phyloP scores from a whole-genome alignment of 2,888 invertebrate species.

The Troides oblongomaculatus region DNA sequence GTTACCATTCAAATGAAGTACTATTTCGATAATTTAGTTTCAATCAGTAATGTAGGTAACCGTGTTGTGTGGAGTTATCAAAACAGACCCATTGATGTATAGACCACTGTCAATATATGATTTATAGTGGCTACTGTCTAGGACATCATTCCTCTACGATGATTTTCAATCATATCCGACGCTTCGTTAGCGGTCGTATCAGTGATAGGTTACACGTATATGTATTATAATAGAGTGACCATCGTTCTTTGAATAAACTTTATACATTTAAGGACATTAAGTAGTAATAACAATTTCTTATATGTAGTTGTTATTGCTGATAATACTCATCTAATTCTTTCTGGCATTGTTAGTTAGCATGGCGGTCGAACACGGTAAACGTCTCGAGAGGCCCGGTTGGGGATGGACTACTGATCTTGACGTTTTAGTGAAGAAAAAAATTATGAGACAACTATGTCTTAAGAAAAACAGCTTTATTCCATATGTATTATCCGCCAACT shows the following conservation, averaged over 20 bases:
- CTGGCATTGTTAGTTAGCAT: too few relatives aligned
- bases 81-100: slow-evolving; percentile 77
- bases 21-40: slow-evolving; percentile 7
- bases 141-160: slow-evolving; percentile 75
- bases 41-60: slow-evolving; percentile 37
- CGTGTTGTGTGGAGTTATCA: slow-evolving; percentile 71
- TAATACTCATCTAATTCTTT: too few relatives aligned
- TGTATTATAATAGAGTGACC: slow-evolving; percentile 49
- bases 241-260: slow-evolving; percentile 17
- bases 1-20: slow-evolving; percentile 6
- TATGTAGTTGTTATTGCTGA: too few relatives aligned
- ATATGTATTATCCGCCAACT: too few relatives aligned
- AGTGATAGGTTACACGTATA: slow-evolving; percentile 47
- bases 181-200: slow-evolving; percentile 75
- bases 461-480: too few relatives aligned
- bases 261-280: not conserved
- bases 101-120: slow-evolving; percentile 72
- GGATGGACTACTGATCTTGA: too few relatives aligned
- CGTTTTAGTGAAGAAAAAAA: too few relatives aligned
- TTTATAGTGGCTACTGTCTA: slow-evolving; percentile 78
- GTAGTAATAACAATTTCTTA: too few relatives aligned
- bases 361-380: too few relatives aligned
- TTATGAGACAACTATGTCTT: too few relatives aligned
- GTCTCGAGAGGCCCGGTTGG: too few relatives aligned
- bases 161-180: slow-evolving; percentile 79